These are phyloP conservation scores for Micrasema minimum DNA, from an alignment of 1,140 invertebrate species.

Conservation along the genomic window DNA sequence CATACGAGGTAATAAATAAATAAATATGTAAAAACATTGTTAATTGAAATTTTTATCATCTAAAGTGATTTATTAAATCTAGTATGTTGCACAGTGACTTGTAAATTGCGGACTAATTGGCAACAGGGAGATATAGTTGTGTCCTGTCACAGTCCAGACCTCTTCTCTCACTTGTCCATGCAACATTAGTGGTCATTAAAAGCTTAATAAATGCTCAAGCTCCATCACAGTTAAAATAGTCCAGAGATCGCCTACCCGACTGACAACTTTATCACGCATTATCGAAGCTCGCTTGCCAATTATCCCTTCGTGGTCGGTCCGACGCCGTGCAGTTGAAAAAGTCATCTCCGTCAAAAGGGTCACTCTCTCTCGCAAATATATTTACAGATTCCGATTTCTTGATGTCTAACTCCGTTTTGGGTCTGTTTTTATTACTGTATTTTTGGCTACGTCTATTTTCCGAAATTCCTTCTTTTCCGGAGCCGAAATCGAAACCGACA, in stretches of 20 bases:
- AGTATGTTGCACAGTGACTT: constrained; percentile 40
- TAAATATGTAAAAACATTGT: constrained; percentile 44
- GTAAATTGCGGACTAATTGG: constrained; percentile 13
- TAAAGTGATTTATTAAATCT: constrained; percentile 43
- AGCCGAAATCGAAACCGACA: constrained; percentile 52
- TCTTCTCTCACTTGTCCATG: constrained; percentile 12
- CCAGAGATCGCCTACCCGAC: constrained; percentile 14
- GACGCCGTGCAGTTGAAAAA: constrained; percentile 76
- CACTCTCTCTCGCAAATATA: constrained; percentile 80
- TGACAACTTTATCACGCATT: constrained; percentile 57
- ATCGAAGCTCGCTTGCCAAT: constrained; percentile 63
- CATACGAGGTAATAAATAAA: constrained; percentile 43
- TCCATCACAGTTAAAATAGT: constrained; percentile 48
- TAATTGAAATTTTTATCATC: constrained; percentile 41
- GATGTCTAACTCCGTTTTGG: constrained; percentile 64
- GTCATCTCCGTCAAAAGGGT: constrained; percentile 88
- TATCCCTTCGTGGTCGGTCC: constrained; percentile 60
- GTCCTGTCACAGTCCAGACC: constrained; percentile 7
- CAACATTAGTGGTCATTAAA: constrained; percentile 46
- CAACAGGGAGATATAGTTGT: background rate
- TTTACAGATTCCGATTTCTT: constrained; percentile 89
- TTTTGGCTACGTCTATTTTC: constrained; percentile 50
- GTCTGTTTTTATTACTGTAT: constrained; percentile 41
- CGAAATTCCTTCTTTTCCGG: constrained; percentile 44
- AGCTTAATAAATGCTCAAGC: constrained; percentile 47